Evolutionary conservation across 2,888 invertebrate genomes (phyloP), one percentile per base, ranked within the genome.

Genomic region (Nudaria mundana): DNA sequence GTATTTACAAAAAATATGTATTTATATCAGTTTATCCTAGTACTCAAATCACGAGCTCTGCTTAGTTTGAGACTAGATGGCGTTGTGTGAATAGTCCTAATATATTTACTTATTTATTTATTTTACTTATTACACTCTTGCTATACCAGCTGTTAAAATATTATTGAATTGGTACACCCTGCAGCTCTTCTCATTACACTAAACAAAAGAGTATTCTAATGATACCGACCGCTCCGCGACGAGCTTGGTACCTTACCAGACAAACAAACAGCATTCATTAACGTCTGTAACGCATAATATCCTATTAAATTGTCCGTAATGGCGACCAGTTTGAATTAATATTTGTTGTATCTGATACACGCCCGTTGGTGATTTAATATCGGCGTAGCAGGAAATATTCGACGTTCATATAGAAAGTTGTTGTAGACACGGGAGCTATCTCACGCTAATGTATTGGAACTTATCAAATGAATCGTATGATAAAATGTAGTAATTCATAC

Each of bases 271-370:
- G 34, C 34, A 43, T 38, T 22, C 7, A 44, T 46, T 51, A 57
- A 46, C 38, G 56, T 52, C 52, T 33, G 26, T 48, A 33, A 53
- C 49, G 54, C 47, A 59, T 63, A 68, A 64, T 63, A 66, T 54
- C 49, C 53, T 42, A 53, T 53, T 65, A 59, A 60, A 56, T 55
- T 54, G 52, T 48, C 24, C 37, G 40, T 73, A 71, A 75, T 71
- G 41, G 71, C 71, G 71, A 71, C 74, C 67, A 62, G 75, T 72
- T 72, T 66, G 63, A 58, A 57, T 59, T 69, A 64, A 66, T 68
- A 71, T 64, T 28, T 61, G 63, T 61, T 55, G 44, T 42, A 61
- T 51, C 58, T 48, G 54, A 44, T 53, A 52, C 56, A 62, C 38
- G 52, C 46, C 37, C 38, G 37, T 46, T 52, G n/a, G 56, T 71